These are phyloP conservation scores for Coregonus clupeaformis DNA, from an alignment of 2,113 vertebrate species.

Conservation along the genomic window DNA sequence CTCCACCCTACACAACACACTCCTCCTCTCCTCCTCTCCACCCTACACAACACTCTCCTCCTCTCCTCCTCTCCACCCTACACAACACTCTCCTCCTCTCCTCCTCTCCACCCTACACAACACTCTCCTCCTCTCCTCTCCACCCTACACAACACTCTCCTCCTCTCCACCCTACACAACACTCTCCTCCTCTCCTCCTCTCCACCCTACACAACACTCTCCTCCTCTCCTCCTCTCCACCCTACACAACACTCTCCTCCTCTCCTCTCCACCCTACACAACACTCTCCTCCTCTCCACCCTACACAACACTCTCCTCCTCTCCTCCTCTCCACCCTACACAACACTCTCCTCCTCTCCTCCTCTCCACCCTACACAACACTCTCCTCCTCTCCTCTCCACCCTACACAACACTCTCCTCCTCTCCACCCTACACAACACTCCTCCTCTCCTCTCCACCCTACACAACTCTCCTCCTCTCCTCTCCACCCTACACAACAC, in stretches of 20 bases:
- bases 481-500: too few relatives aligned
- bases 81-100: constrained; percentile 46
- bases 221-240: constrained; percentile 18
- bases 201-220: constrained; percentile 44
- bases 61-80: constrained; percentile 13
- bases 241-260: constrained; percentile 52
- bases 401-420: constrained; percentile 51
- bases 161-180: too few relatives aligned
- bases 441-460: background rate
- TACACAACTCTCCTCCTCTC: constrained; percentile 54
- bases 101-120: constrained; percentile 31
- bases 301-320: too few relatives aligned
- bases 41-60: constrained; percentile 51
- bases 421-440: too few relatives aligned
- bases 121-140: constrained; percentile 37
- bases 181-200: too few relatives aligned
- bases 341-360: constrained; percentile 42
- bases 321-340: constrained; percentile 22
- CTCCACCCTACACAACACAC: constrained; percentile 41
- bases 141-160: constrained; percentile 46
- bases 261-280: constrained; percentile 26
- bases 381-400: constrained; percentile 34
- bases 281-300: constrained; percentile 49
- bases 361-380: constrained; percentile 35
- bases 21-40: constrained; percentile 23